Evolutionary conservation across 2,888 invertebrate species (phyloP), one percentile per base, ranked within the genome.

Genomic region (Coremacera marginata): DNA sequence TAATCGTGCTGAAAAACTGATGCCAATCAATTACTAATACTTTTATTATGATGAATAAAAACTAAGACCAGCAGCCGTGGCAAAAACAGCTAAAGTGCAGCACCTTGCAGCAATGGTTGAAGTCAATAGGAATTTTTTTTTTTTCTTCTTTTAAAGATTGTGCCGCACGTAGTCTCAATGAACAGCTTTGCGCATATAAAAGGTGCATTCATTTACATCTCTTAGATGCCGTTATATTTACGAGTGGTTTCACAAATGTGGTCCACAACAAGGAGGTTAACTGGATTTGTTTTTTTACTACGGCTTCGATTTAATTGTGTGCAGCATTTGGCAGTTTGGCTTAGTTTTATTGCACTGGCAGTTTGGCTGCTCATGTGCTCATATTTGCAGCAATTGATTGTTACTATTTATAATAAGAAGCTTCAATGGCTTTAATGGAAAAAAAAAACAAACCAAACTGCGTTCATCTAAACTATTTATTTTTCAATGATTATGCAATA

Each of bases 331-430:
- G 63, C 7, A 7, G 27, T 63, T 25, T 16, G 63, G 34, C 63
- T 34, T 31, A 62, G 63, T 31, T 63, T 31, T 27, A 60, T 63
- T 31, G 63, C 63, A 5, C 22, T 62, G 14, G 34, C 63, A 14
- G 63, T n/a, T 27, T 11, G 22, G 51, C 16, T 3, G 5, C 25
- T 51, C 8, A 11, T 27, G 49, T 7, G 9, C 65, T 49, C 22
- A 27, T 51, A 25, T 51, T 34, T 68, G 68, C 49, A 25, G 51
- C 68, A 68, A 51, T 68, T 65, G 63, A 65, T 65, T 68, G 49
- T 49, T 27, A 51, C 51, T 68, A 51, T 68, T 68, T 49, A 65
- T 51, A 49, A 68, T 51, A 49, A 68, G 51, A 68, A 68, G 68
- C 51, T 51, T 51, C 27, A 51, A 51, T 68, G 51, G 44, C 63